Evolutionary conservation across 2,888 invertebrate species (phyloP), one percentile per base, ranked within the genome.

Genomic region (Meiosimyza decipiens): DNA sequence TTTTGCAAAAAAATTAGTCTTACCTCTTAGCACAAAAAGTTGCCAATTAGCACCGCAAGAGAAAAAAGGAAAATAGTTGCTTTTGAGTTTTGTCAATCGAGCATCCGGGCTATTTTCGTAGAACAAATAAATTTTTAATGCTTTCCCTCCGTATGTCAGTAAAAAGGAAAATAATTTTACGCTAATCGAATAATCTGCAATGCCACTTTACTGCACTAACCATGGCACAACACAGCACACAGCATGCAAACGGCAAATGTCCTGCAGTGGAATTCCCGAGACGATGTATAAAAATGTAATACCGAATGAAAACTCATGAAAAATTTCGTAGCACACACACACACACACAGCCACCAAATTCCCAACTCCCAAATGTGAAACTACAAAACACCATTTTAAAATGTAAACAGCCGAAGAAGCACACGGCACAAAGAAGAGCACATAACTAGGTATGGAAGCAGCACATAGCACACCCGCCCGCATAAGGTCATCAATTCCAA

Each of bases 401-500:
- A 72, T 74, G 70, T 72, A 74, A 71, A 73, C 75, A 73, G 73
- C 75, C 74, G 76, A 73, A 73, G 71, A 57, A 72, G 71, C 73
- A 40, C 50, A 65, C 15, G n/a, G n/a, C n/a, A 28, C 54, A 33
- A 22, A 52, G 63, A 50, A 40, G 9, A 40, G 40, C 9, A 40
- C 40, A 40, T 1, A 40, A 9, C 40, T 40, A 40, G 4, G 40
- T 40, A 40, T 40, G 40, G 40, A 40, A 9, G 9, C 40, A 40
- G 18, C 63, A 63, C 47, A 47, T 47, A 6, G 47, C 15, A 33
- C 33, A 40, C 60, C 28, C 11, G 73, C 74, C 74, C 74, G 77
- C 77, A 77, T 73, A 70, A 75, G 75, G 77, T 82, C 84, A 84
- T 84, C 84, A 84, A 84, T 84, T 84, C 77, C 82, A 80, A 80